Evolutionary conservation across 2,888 invertebrate genomes (phyloP).

Genomic region (Hirtodrosophila histrioides): DNA sequence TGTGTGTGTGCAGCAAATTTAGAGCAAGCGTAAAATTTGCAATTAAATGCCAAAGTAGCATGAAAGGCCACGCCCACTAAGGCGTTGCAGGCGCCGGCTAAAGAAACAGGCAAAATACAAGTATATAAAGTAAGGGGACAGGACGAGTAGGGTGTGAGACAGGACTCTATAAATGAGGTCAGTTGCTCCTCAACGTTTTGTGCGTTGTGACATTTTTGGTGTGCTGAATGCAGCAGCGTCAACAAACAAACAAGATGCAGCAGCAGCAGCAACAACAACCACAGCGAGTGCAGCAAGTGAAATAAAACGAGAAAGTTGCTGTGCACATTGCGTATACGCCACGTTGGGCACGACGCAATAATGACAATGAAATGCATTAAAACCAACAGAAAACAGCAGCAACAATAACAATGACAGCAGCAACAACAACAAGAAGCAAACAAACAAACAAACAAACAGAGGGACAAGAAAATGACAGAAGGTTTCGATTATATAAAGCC

Average conservation of each 20-base stretch:
- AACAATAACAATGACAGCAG: slow-evolving; percentile 4
- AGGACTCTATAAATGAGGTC: slow-evolving; percentile 63
- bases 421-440: slow-evolving; percentile 18
- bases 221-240: not conserved
- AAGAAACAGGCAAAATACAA: slow-evolving; percentile 8
- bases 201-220: slow-evolving; percentile 69
- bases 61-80: slow-evolving; percentile 48
- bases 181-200: slow-evolving; percentile 56
- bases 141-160: not conserved
- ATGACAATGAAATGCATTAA: slow-evolving; percentile 67
- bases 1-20: slow-evolving; percentile 49
- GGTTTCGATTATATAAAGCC: slow-evolving; percentile 72
- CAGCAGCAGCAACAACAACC: slow-evolving; percentile 16
- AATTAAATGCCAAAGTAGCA: slow-evolving; percentile 68
- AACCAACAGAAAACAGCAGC: slow-evolving; percentile 10
- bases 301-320: slow-evolving; percentile 34
- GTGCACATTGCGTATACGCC: slow-evolving; percentile 68
- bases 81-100: slow-evolving; percentile 9
- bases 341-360: slow-evolving; percentile 67
- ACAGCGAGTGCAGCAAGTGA: slow-evolving; percentile 22
- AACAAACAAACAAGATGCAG: slow-evolving; percentile 1
- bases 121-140: not conserved
- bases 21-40: slow-evolving; percentile 74
- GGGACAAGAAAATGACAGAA: slow-evolving; percentile 72
- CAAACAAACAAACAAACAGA: slow-evolving; percentile 24